These are phyloP conservation scores for Neodiprion fabricii DNA, from an alignment of 1,140 invertebrate species.

Conservation along the genomic window DNA sequence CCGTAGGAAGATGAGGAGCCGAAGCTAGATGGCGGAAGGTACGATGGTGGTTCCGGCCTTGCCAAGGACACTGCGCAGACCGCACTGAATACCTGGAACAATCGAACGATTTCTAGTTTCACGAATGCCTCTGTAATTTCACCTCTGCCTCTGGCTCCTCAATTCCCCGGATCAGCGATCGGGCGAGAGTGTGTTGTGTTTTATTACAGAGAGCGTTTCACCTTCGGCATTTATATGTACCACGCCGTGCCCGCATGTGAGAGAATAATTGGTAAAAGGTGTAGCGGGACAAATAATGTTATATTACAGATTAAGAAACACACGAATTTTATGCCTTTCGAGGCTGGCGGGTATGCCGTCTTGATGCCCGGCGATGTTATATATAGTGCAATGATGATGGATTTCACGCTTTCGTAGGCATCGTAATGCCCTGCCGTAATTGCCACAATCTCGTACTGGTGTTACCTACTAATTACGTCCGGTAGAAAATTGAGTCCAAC, in stretches of 20 bases:
- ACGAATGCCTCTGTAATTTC: neutral
- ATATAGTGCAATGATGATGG: neutral
- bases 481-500: neutral
- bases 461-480: neutral
- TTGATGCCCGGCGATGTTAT: neutral
- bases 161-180: neutral
- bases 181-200: too few relatives aligned
- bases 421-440: constrained; percentile 4
- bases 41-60: constrained; percentile 49
- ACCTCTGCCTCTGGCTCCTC: neutral
- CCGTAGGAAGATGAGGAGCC: constrained; percentile 27
- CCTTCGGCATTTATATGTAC: neutral
- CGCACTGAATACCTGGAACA: constrained; percentile 30
- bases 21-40: constrained; percentile 46
- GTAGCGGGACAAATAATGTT: too few relatives aligned
- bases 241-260: too few relatives aligned
- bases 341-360: neutral
- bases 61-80: constrained; percentile 40
- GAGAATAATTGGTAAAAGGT: neutral
- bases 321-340: neutral
- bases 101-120: neutral
- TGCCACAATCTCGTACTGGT: neutral
- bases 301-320: neutral
- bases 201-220: neutral
- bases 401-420: constrained; percentile 2